These are phyloP conservation scores for Tribolium freemani DNA, from an alignment of 2,888 invertebrate species.

Conservation along the genomic window DNA sequence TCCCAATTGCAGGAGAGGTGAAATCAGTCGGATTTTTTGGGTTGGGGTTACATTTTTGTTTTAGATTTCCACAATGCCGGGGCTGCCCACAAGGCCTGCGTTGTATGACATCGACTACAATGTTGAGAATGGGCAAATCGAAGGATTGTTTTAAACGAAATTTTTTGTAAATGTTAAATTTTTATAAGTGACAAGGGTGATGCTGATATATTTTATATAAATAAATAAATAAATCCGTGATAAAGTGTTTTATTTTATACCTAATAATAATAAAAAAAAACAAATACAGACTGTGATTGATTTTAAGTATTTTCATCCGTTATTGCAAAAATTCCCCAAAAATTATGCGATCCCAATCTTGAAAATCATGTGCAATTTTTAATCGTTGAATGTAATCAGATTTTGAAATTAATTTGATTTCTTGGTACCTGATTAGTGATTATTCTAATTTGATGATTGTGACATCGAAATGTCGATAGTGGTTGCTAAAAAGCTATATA, in stretches of 20 bases:
- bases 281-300: not conserved
- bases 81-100: conserved; percentile 93
- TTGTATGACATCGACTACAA: conserved; percentile 97
- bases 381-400: not conserved
- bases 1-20: conserved; percentile 93
- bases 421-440: not conserved
- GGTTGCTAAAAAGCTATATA: not conserved
- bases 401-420: not conserved
- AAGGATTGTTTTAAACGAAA: conserved; percentile 85
- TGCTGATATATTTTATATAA: not conserved
- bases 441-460: not conserved
- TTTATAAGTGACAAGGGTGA: not conserved
- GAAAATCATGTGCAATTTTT: not conserved
- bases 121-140: conserved; percentile 91
- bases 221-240: not conserved
- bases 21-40: conserved; percentile 52
- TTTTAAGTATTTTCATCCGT: not conserved
- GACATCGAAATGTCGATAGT: not conserved
- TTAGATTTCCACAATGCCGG: conserved; percentile 95
- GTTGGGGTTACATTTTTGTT: not conserved
- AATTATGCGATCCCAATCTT: not conserved
- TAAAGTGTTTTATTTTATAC: not conserved
- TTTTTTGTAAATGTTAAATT: not conserved
- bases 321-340: not conserved
- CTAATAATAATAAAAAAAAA: not conserved